phyloP scores from a whole-genome alignment of 2,113 vertebrate species.

The Copsychus sechellarum region DNA sequence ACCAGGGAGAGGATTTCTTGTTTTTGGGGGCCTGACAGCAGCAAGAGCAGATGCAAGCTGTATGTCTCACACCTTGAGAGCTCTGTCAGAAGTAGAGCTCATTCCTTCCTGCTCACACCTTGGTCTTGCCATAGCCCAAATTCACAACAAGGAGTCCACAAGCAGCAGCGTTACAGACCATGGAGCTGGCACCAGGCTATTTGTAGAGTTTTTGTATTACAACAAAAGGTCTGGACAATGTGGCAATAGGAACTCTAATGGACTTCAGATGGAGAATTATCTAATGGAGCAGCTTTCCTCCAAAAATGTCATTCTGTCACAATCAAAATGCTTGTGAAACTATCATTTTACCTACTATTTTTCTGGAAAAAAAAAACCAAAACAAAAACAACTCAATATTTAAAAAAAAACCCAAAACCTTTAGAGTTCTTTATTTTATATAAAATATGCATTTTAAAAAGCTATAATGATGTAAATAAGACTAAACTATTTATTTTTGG shows the following conservation, averaged over 20 bases:
- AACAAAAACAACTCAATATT: background rate
- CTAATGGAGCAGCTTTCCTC: conserved; percentile 7
- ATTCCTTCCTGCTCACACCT: background rate
- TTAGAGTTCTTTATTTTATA: background rate
- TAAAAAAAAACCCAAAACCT: background rate
- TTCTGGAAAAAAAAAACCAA: background rate
- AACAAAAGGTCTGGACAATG: background rate
- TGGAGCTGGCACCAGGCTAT: background rate
- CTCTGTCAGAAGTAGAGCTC: background rate
- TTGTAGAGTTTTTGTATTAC: background rate
- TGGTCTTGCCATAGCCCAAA: background rate
- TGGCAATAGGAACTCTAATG: background rate
- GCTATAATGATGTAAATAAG: background rate
- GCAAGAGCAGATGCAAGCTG: background rate
- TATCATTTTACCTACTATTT: background rate
- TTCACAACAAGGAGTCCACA: background rate
- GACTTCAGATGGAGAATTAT: conserved; percentile 38
- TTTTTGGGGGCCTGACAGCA: background rate
- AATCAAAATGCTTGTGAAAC: conserved; percentile 3
- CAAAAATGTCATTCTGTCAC: conserved; percentile 4
- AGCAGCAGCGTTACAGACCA: background rate
- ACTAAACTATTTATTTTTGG: conserved; percentile 44
- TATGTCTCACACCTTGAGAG: background rate
- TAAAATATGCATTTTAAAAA: background rate
- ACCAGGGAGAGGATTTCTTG: background rate